Conservation (phyloP, 1,140 invertebrate species). For the Pantala flavescens region DNA sequence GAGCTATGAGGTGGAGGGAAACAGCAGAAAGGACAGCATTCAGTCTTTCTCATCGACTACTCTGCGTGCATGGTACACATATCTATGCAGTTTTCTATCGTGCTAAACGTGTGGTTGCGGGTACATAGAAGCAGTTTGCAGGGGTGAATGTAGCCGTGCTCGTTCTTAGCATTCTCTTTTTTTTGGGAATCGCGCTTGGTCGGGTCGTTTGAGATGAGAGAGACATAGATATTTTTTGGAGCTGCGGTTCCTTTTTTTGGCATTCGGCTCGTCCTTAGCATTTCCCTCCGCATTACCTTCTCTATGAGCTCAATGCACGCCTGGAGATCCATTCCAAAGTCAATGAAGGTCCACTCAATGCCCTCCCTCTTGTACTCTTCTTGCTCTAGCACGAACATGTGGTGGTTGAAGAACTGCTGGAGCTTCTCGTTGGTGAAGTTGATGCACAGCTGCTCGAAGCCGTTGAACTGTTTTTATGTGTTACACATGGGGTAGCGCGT, state of each 20-base stretch:
- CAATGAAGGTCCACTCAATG: constrained; percentile 62
- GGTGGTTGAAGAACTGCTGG: constrained; percentile 64
- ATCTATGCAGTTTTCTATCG: too few species aligned
- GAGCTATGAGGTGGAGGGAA: too few species aligned
- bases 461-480: constrained; percentile 37
- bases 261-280: neutral
- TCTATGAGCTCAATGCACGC: constrained; percentile 62
- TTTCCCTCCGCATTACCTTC: constrained; percentile 41
- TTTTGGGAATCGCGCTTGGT: too few species aligned
- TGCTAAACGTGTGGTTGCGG: too few species aligned
- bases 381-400: constrained; percentile 64
- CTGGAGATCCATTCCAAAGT: constrained; percentile 65
- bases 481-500: too few species aligned
- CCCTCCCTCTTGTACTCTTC: constrained; percentile 60
- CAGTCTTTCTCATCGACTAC: too few species aligned
- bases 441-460: constrained; percentile 61
- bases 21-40: too few species aligned
- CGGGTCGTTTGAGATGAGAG: neutral
- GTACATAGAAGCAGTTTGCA: too few species aligned
- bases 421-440: constrained; percentile 67
- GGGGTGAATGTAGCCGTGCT: too few species aligned
- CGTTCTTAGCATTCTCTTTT: too few species aligned
- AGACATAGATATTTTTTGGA: neutral
- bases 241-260: neutral
- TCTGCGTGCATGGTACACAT: too few species aligned